These are phyloP conservation scores for Aix galericulata DNA, from an alignment of 2,113 vertebrate species.

Conservation along the genomic window DNA sequence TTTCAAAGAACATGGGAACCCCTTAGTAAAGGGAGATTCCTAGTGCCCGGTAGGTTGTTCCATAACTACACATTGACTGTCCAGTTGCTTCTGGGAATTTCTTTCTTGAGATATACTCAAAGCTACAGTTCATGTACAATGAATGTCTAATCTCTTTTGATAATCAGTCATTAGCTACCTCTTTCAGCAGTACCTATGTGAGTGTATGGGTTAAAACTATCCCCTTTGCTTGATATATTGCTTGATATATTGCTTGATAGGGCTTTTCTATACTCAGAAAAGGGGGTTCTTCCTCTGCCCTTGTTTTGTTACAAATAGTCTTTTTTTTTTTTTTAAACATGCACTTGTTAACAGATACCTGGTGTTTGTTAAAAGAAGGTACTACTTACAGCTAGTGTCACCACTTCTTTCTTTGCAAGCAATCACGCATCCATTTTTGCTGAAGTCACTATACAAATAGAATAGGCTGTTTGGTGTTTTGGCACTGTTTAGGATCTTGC, in stretches of 20 bases:
- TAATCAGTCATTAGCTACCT: neutral
- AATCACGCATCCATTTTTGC: neutral
- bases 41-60: neutral
- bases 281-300: neutral
- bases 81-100: slow-evolving; percentile 2
- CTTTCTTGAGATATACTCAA: neutral
- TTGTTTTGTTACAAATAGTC: neutral
- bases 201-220: neutral
- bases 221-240: neutral
- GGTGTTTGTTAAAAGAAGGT: neutral
- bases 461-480: neutral
- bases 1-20: neutral
- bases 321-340: neutral
- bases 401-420: neutral
- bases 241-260: neutral
- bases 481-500: neutral
- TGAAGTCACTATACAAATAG: neutral
- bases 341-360: neutral
- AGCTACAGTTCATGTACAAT: neutral
- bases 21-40: neutral
- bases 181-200: neutral
- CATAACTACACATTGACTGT: slow-evolving; percentile 15
- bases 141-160: neutral
- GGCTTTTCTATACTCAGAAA: neutral
- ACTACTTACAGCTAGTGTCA: neutral